A percentile compares a stretch with the other conserved stretches of the same genome.
Evolutionary conservation across 2,888 invertebrate genomes (phyloP).

Genomic region (Chymomyza procnemis): DNA sequence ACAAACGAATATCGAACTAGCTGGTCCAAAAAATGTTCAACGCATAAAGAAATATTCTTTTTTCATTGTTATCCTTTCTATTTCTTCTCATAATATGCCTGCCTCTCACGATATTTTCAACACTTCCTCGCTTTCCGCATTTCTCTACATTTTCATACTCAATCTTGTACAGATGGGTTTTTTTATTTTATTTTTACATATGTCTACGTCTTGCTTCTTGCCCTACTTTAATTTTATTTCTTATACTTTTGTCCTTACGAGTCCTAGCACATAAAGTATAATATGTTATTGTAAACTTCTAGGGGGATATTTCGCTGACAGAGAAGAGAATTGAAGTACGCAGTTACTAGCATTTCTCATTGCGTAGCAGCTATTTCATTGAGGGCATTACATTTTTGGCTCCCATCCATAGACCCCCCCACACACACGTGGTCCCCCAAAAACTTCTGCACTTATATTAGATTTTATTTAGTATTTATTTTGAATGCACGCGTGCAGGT

Average conservation of each 20-base stretch:
- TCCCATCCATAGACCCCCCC: background rate
- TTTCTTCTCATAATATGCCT: conserved; percentile 10
- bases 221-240: conserved; percentile 35
- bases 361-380: background rate
- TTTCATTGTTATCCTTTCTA: background rate
- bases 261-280: conserved; percentile 29
- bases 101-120: conserved; percentile 6
- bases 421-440: no score
- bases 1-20: no score
- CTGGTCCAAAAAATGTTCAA: no score
- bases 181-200: background rate
- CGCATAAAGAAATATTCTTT: background rate
- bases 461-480: background rate
- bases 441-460: background rate
- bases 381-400: background rate
- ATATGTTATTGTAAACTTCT: conserved; percentile 43
- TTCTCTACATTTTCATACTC: no score
- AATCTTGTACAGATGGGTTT: no score
- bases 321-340: background rate
- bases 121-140: no score
- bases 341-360: no score
- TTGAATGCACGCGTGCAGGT: no score
- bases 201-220: conserved; percentile 6
- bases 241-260: conserved; percentile 25
- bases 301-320: conserved; percentile 20